Conservation (phyloP, 2,113 vertebrate species). For the Callocephalon fimbriatum region DNA sequence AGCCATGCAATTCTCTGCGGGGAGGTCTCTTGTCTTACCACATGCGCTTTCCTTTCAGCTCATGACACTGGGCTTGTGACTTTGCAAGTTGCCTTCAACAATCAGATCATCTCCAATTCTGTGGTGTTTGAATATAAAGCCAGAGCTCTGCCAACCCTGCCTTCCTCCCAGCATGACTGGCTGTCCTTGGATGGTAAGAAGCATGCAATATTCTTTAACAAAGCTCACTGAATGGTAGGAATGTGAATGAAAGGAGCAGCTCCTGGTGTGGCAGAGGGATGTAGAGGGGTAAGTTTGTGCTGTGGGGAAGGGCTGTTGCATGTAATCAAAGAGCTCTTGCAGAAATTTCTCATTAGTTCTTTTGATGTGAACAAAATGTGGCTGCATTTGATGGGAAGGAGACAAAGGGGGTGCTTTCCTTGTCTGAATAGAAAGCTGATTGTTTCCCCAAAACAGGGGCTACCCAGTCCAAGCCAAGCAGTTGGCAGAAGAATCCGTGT, state of each 20-base stretch:
- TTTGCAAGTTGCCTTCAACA: conserved; percentile 97
- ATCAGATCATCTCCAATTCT: conserved; percentile 98
- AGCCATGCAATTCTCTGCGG: neutral
- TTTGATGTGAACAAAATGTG: neutral
- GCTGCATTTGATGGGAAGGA: neutral
- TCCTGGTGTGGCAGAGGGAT: neutral
- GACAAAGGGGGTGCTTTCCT: neutral
- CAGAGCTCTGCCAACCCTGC: conserved; percentile 93
- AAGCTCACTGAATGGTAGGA: neutral
- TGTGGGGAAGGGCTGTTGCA: neutral
- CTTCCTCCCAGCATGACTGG: conserved; percentile 99
- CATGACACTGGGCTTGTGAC: conserved; percentile 98
- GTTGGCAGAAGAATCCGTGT: neutral
- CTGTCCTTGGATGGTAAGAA: conserved; percentile 95
- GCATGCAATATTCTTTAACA: neutral
- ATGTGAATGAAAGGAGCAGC: neutral
- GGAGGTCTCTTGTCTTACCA: neutral
- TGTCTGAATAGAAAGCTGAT: neutral
- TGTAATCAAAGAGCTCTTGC: neutral
- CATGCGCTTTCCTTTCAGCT: conserved; percentile 78
- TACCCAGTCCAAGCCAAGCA: neutral
- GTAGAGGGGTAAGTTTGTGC: neutral
- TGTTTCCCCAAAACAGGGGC: neutral
- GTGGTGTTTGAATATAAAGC: conserved; percentile 99
- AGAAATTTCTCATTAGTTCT: neutral